phyloP scores from a whole-genome alignment of 2,113 vertebrate genomes.

The Notarius lentiginosus region DNA sequence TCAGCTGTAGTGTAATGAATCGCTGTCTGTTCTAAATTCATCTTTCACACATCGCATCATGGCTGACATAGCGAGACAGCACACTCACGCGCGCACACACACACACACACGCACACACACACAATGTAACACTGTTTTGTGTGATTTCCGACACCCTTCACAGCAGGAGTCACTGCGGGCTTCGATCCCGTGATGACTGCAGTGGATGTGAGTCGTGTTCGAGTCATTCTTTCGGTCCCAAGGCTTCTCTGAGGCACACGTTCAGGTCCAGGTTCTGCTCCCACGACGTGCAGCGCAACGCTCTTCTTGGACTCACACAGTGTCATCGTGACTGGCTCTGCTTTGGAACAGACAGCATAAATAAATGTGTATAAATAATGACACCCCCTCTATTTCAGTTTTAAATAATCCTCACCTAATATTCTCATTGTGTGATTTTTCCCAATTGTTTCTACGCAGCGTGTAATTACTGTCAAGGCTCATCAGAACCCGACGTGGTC shows the following conservation, averaged over 20 bases:
- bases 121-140: not conserved
- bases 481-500: not conserved
- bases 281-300: not conserved
- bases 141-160: slow-evolving; percentile 25
- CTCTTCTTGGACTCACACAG: not conserved
- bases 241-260: not conserved
- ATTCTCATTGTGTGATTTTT: not conserved
- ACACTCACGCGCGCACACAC: not conserved
- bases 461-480: not conserved
- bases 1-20: not conserved
- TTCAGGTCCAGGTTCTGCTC: not conserved
- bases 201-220: not conserved
- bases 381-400: not conserved
- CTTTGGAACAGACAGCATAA: not conserved
- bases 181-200: slow-evolving; percentile 34
- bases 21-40: not conserved
- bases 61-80: not conserved
- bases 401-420: not conserved
- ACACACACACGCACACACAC: slow-evolving; percentile 20
- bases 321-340: not conserved
- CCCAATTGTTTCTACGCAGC: slow-evolving; percentile 2
- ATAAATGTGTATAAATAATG: not conserved
- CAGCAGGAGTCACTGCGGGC: slow-evolving; percentile 59
- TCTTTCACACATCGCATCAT: not conserved
- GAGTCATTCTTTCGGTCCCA: not conserved